Base-by-base conservation (phyloP, 30 jellyfish, hydroid and myxozoan species). In the Catostylus mosaicus region DNA sequence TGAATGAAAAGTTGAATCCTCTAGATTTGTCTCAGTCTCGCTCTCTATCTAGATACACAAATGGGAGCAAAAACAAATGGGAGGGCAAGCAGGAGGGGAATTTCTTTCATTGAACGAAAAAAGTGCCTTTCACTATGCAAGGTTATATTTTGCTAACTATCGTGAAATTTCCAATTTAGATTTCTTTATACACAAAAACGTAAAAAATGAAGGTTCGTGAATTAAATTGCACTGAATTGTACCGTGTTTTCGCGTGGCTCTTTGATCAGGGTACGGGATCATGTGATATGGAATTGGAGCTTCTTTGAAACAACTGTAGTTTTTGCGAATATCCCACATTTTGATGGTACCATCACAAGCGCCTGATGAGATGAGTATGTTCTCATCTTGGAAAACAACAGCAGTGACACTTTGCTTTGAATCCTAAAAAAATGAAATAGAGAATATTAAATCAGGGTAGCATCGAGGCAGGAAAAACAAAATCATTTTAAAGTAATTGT, bases 291-390 rank as follows among this genome's bases (percentile, higher is more conserved):
- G 78, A 37, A 85, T 43, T 0, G 97, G 97, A 14, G 95, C 91
- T 6, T 59, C 88, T 73, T 89, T 88, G 67, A 57, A 81, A 43
- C 67, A 65, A 36, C 95, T 78, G 77, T 78, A 85, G 59, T 56
- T 79, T 73, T 84, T 88, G 23, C 99, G 89, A 24, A 95, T 56
- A 57, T 95, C 99, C 99, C 99, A 95, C 88, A 82, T 76, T 60
- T 95, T 95, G 48, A 95, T 70, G 29, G 95, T 59, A n/a, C 99
- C 99, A 71, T 95, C 99, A 77, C 99, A 95, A 5, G 99, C 97
- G 8, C 99, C 99, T 1, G 99, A 78, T 0, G 99, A 87, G 30
- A 95, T 82, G 36, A 95, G 77, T 34, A 81, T 78, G 45, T 83
- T 85, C 61, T 77, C 93, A 56, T 89, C 95, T 81, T 88, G 97